Percentiles rank a stretch among this genome's conserved stretches.
These are phyloP conservation scores for Ptilonorhynchus violaceus DNA, from an alignment of 2,113 vertebrate species.

Conservation along the genomic window DNA sequence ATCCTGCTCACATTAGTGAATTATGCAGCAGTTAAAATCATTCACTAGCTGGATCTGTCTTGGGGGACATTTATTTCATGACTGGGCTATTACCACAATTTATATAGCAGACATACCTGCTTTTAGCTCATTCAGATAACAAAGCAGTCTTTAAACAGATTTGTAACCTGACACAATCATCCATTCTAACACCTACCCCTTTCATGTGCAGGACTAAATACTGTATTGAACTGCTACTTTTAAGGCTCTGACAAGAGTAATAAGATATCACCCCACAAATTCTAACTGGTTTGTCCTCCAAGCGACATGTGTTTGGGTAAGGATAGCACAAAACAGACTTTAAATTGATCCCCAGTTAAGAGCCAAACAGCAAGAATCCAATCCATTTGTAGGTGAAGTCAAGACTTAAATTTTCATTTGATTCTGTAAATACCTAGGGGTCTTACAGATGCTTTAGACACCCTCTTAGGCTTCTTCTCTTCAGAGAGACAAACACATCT, in stretches of 20 bases:
- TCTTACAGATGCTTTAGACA: neutral
- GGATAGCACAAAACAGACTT: neutral
- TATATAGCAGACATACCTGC: neutral
- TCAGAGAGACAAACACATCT: neutral
- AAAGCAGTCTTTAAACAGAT: neutral
- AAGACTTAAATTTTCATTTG: neutral
- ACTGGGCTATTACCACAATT: neutral
- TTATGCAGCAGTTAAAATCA: neutral
- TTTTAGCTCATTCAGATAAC: neutral
- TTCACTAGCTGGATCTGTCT: neutral
- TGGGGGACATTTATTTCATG: neutral
- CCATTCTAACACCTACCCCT: neutral
- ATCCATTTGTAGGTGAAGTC: neutral
- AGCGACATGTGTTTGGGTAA: neutral
- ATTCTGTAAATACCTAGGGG: neutral
- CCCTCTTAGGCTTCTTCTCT: neutral
- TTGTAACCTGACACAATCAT: neutral
- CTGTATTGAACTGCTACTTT: neutral
- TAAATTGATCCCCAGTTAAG: neutral
- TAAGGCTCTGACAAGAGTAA: neutral
- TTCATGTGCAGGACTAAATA: neutral
- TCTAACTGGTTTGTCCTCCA: neutral
- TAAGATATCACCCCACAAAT: neutral
- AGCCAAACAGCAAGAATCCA: neutral
- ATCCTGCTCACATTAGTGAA: neutral